phyloP scores from a whole-genome alignment of 2,888 invertebrate genomes.

The Tetrapedia diversipes region DNA sequence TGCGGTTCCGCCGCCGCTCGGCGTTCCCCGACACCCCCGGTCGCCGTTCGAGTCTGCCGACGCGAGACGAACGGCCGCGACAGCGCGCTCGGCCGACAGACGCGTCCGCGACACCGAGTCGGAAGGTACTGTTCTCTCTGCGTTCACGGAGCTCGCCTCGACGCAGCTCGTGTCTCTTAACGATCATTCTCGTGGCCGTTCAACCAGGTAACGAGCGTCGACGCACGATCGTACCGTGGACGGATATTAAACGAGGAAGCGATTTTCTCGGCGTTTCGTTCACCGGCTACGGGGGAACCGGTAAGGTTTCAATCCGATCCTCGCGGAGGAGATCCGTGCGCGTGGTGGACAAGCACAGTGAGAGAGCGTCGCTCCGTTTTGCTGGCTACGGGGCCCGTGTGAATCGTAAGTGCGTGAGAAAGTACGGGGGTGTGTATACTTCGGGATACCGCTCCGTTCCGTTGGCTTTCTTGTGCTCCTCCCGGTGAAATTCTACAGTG shows the following conservation, averaged over 20 bases:
- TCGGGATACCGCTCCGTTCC: slow-evolving; percentile 30
- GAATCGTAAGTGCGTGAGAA: slow-evolving; percentile 54
- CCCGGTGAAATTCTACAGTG: slow-evolving; percentile 33
- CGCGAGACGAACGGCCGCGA: slow-evolving; percentile 77
- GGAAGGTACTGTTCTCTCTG: slow-evolving; percentile 57
- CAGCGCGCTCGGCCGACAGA: slow-evolving; percentile 77
- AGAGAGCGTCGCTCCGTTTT: slow-evolving; percentile 32
- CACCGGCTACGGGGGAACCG: neutral
- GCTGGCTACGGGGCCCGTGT: slow-evolving; percentile 37
- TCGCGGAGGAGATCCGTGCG: neutral
- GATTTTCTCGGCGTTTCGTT: neutral
- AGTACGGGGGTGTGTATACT: slow-evolving; percentile 55
- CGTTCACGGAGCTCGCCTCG: slow-evolving; percentile 37
- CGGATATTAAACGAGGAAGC: neutral
- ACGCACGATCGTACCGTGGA: neutral
- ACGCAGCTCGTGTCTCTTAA: slow-evolving; percentile 41
- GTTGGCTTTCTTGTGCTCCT: slow-evolving; percentile 39
- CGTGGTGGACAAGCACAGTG: slow-evolving; percentile 36
- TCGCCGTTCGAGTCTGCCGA: slow-evolving; percentile 69
- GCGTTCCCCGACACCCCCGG: slow-evolving; percentile 70
- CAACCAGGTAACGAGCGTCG: slow-evolving; percentile 7
- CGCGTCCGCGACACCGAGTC: slow-evolving; percentile 81
- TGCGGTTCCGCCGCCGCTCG: slow-evolving; percentile 68
- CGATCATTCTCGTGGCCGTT: neutral
- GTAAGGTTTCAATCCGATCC: neutral